Base-by-base conservation (phyloP, 2,113 vertebrate genomes). In the Laterallus jamaicensis region DNA sequence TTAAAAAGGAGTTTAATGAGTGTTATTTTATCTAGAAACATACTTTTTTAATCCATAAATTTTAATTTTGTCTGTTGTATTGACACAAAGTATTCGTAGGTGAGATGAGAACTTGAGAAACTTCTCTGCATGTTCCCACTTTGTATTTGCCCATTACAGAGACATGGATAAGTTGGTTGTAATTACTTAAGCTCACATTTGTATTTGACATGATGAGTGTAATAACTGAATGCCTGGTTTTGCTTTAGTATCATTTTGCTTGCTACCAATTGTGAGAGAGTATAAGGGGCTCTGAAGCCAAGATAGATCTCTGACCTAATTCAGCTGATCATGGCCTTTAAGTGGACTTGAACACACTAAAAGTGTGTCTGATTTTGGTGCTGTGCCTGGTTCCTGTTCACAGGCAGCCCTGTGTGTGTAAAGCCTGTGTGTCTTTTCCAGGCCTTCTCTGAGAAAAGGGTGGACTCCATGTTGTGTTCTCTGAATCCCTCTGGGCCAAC, bases 21-120 rank as follows among this genome's bases (percentile, higher is more conserved):
- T 24, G 9, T 12, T 47, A 17, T 49, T 93, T 73, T 71, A 5
- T 32, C 19, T 54, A 12, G 49, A 84, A 91, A 10, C 7, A 7
- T 7, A 1, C n/a, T 86, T 87, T 76, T 1, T 19, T 47, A 47
- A 68, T 42, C 15, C 0, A 0, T 40, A 44, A 49, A 2, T 42
- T 59, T 42, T 58, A 66, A 16, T 86, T 71, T 47, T 52, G 10
- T 79, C 15, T 21, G 3, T 49, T 49, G 44, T 37, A 15, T 19
- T 73, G 35, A 84, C 40, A 26, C 14, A 3, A 50, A 47, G 9
- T 73, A 19, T 66, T 87, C 11, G 3, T 44, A 42, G 25, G 28
- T 77, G 70, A 76, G 21, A 50, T 66, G n/a, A 82, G 63, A 82
- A 79, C 35, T 60, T 63, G 5, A 64, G 76, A 58, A 83, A 75